A percentile compares a stretch with the other conserved stretches of the same genome.
These are phyloP conservation scores for Synergus japonicus DNA, from an alignment of 2,888 invertebrate species.

Conservation along the genomic window DNA sequence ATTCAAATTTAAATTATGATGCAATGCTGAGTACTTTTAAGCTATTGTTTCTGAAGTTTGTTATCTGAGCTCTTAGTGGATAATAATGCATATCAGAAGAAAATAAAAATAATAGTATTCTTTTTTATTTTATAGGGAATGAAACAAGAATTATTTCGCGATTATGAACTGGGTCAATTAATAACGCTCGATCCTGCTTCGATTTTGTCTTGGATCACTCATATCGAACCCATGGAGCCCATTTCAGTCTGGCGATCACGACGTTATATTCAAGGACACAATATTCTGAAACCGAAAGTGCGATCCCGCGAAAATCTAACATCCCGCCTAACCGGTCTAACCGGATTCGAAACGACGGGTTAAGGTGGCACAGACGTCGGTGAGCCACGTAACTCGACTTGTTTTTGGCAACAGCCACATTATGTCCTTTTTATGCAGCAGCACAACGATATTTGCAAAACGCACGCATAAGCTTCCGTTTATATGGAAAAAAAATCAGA, in stretches of 20 bases:
- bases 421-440: conserved; percentile 29
- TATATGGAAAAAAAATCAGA: neutral
- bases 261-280: conserved; percentile 72
- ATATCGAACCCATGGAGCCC: conserved; percentile 48
- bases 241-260: conserved; percentile 61
- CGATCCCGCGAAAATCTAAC: conserved; percentile 78
- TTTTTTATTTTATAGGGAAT: neutral
- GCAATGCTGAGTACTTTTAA: too few species aligned
- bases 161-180: conserved; percentile 24
- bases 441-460: conserved; percentile 25
- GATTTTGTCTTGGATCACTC: conserved; percentile 35
- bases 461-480: conserved; percentile 4
- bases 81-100: too few species aligned
- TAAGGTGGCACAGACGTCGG: conserved; percentile 66
- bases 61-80: too few species aligned
- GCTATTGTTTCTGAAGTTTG: too few species aligned
- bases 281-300: conserved; percentile 78
- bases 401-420: conserved; percentile 63
- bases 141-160: neutral
- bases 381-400: conserved; percentile 71
- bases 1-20: neutral
- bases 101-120: too few species aligned
- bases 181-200: conserved; percentile 19
- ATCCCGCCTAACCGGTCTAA: conserved; percentile 77
- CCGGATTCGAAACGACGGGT: conserved; percentile 73